Evolutionary conservation across 2,797 vertebrate genomes (phyloP).

Genomic region (Clarias fuscus): DNA sequence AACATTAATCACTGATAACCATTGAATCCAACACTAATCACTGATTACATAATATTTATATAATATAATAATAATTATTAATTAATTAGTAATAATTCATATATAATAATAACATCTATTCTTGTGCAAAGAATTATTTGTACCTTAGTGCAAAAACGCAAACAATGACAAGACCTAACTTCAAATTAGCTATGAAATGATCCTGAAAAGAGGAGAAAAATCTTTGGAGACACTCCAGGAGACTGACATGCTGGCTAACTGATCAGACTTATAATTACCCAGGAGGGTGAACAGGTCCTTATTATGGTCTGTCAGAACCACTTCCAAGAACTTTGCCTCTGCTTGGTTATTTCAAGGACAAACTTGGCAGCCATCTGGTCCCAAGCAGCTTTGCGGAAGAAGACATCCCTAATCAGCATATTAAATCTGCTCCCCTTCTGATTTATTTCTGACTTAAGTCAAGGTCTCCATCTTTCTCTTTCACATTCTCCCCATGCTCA

Average conservation of each 20-base stretch:
- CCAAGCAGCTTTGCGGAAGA: conserved; percentile 48
- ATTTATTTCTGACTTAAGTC: conserved; percentile 25
- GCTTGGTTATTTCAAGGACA: conserved; percentile 62
- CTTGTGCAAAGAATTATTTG: neutral
- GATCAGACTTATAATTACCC: conserved; percentile 38
- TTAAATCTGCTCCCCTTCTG: conserved; percentile 42
- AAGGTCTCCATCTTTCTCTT: conserved; percentile 1
- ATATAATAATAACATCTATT: neutral
- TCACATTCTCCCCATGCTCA: neutral
- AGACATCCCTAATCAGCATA: conserved; percentile 61
- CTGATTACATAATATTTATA: no score
- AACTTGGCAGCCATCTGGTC: conserved; percentile 68
- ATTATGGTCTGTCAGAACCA: conserved; percentile 23
- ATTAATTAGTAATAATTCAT: no score
- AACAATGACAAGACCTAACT: neutral
- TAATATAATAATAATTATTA: no score
- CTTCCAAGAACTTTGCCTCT: conserved; percentile 17
- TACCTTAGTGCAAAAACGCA: neutral
- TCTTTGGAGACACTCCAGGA: neutral
- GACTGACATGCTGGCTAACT: conserved; percentile 25
- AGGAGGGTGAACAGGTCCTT: conserved; percentile 19
- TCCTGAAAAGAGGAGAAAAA: neutral
- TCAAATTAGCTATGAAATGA: neutral
- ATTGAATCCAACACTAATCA: neutral
- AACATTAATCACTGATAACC: neutral